Base-by-base conservation (phyloP, 2,797 vertebrate genomes). In the Bovichtus variegatus region DNA sequence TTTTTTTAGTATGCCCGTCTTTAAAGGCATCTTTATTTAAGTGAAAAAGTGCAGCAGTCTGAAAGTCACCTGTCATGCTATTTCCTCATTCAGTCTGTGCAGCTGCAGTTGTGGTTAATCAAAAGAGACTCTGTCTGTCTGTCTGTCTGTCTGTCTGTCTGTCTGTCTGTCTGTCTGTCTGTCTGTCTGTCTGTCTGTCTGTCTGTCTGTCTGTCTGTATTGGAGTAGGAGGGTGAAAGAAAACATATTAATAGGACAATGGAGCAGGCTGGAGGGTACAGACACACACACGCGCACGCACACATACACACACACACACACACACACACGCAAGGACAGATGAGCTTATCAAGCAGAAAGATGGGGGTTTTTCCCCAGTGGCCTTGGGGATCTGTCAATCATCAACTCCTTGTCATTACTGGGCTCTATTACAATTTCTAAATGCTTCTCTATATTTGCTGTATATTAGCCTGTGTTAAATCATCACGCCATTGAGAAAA, bases 181-280 rank as follows among this genome's bases (percentile, higher is more conserved):
- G 21, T 12, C 9, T 47, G 59, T 38, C 43, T 16, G 61, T n/a
- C 47, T 47, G 31, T 21, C 19, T 63, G 43, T 58, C 23, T 38
- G 34, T 40, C 6, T 55, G 15, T 64, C 38, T 54, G 34, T 40
- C 6, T 55, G 15, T 64, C 38, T 54, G 49, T 76, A 41, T 61
- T 55, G 81, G 38, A 3, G 31, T 69, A 78, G 27, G 54, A 82
- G 57, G 47, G 50, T 67, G 78, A 86, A 81, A 83, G 79, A 84
- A 69, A 82, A 82, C 75, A 85, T 82, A 86, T 87, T 88, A 86
- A 85, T 88, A 87, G 84, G 84, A 95, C 88, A 92, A 87, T 91
- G 83, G 78, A 85, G 71, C 66, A 80, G 59, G 38, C 76, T 83
- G 78, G 59, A 79, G 82, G 72, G 67, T 6, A 44, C 68, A 74